Percentiles rank a stretch among this genome's conserved stretches.
Conservation (phyloP, 2,797 vertebrate species). For the Pangasius larnaudii region DNA sequence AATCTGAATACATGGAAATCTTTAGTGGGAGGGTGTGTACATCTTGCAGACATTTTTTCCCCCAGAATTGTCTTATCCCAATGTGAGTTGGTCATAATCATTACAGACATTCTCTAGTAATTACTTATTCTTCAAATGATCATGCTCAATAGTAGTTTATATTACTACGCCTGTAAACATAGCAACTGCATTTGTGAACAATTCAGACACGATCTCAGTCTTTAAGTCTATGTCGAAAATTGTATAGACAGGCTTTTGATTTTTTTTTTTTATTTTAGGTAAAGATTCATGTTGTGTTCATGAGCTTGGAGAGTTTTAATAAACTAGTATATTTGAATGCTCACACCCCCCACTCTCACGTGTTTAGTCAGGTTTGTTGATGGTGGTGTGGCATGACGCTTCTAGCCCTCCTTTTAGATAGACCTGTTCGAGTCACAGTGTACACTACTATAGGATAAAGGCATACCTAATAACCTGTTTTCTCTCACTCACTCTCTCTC, state of each 20-base stretch:
- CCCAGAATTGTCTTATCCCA: background rate
- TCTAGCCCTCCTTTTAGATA: no score
- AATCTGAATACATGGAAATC: background rate
- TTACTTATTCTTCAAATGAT: background rate
- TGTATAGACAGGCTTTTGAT: no score
- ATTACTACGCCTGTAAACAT: background rate
- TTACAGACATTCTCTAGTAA: background rate
- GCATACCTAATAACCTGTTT: background rate
- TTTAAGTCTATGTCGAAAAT: no score
- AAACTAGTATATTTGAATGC: background rate
- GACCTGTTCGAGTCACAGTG: background rate
- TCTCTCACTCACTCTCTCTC: no score
- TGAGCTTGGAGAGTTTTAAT: background rate
- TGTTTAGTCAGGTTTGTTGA: background rate
- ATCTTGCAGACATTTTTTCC: background rate
- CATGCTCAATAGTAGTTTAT: background rate
- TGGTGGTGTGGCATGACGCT: background rate
- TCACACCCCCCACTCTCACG: background rate
- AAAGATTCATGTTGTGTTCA: no score
- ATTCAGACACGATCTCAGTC: no score
- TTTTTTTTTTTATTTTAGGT: no score
- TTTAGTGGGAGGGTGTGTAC: background rate
- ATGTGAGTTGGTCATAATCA: background rate
- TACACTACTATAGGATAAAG: background rate
- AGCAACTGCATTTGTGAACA: background rate